Conservation (phyloP, 2,797 vertebrate genomes). For the Propithecus deckenii region DNA sequence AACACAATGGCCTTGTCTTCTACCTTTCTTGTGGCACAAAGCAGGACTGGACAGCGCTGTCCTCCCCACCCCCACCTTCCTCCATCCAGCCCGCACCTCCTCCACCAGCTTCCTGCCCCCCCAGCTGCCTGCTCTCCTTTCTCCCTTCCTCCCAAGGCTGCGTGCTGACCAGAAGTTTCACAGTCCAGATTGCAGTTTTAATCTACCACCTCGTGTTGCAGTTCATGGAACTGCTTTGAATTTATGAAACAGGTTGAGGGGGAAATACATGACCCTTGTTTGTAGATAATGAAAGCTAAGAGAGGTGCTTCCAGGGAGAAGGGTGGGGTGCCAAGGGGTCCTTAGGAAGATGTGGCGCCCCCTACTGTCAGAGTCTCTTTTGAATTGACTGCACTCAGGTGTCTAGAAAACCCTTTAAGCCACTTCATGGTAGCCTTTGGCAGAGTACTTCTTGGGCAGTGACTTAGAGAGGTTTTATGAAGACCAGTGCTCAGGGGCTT, state of each 20-base stretch:
- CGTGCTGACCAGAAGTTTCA: neutral
- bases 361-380: neutral
- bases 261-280: conserved; percentile 66
- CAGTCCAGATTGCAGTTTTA: conserved; percentile 13
- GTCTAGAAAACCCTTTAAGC: neutral
- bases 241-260: conserved; percentile 50
- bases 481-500: neutral
- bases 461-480: neutral
- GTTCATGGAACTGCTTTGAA: conserved; percentile 49
- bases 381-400: neutral
- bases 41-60: neutral
- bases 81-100: neutral
- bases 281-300: conserved; percentile 56
- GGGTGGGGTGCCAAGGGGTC: rapidly evolving
- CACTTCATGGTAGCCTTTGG: neutral
- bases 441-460: neutral
- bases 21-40: conserved; percentile 49
- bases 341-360: neutral
- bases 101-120: neutral
- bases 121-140: neutral
- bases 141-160: neutral
- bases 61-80: neutral
- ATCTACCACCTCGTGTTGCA: conserved; percentile 50
- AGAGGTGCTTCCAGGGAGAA: neutral
- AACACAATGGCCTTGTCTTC: conserved; percentile 56